Evolutionary conservation across 2,888 invertebrate species (phyloP).

Genomic region (Kryphioiulus occultus): DNA sequence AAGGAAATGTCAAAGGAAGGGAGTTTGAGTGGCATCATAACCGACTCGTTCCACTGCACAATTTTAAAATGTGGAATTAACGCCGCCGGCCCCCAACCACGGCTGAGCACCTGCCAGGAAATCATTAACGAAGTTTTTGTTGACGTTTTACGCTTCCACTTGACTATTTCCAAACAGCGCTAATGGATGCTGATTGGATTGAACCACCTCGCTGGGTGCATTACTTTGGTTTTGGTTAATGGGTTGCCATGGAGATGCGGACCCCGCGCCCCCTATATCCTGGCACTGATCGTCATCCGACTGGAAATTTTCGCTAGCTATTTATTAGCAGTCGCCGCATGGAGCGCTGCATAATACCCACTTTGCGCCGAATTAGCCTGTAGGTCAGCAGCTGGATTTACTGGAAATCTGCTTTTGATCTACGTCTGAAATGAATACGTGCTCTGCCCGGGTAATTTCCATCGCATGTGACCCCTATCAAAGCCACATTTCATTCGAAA

Average conservation of each 20-base stretch:
- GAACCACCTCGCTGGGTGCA: background rate
- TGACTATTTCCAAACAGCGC: background rate
- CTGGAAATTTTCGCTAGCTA: background rate
- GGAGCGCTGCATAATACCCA: background rate
- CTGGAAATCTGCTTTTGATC: no score
- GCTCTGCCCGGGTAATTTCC: no score
- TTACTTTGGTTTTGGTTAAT: background rate
- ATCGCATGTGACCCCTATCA: no score
- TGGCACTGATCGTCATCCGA: background rate
- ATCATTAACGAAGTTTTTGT: background rate
- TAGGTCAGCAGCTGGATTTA: no score
- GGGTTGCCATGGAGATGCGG: background rate
- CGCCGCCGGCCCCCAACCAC: background rate
- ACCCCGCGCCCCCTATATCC: background rate
- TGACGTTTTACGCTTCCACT: background rate
- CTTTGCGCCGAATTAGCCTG: no score
- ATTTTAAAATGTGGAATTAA: background rate
- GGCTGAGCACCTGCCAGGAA: background rate
- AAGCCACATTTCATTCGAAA: no score
- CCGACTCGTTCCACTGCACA: background rate
- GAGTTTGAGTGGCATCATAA: background rate
- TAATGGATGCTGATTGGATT: background rate
- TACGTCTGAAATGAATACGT: no score
- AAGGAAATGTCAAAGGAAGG: background rate
- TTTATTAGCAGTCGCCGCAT: background rate